phyloP scores from a whole-genome alignment of 2,888 invertebrate genomes.

The Notocelia uddmanniana region DNA sequence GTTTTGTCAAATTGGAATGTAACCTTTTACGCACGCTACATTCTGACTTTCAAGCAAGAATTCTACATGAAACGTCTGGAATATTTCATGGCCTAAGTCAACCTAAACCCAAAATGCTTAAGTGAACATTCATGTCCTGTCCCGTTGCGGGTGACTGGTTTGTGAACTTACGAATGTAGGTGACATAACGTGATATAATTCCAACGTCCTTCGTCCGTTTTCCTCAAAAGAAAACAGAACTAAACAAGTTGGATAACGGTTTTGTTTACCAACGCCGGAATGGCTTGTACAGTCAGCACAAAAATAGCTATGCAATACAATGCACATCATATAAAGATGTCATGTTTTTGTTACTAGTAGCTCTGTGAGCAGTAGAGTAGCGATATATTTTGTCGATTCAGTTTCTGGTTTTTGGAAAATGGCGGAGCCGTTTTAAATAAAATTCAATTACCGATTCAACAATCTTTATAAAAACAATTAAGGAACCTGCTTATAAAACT shows the following conservation, averaged over 20 bases:
- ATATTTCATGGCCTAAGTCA: slow-evolving; percentile 11
- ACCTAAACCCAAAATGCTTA: slow-evolving; percentile 20
- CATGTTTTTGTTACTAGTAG: too few relatives aligned
- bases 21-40: background rate
- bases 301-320: too few relatives aligned
- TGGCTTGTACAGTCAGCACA: too few relatives aligned
- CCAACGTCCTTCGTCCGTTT: background rate
- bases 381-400: too few relatives aligned
- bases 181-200: slow-evolving; percentile 18
- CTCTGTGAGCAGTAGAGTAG: too few relatives aligned
- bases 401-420: too few relatives aligned
- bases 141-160: slow-evolving; percentile 26
- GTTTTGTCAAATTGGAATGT: background rate
- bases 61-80: slow-evolving; percentile 1
- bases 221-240: background rate
- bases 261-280: slow-evolving; percentile 15
- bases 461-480: too few relatives aligned
- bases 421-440: too few relatives aligned
- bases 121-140: slow-evolving; percentile 31
- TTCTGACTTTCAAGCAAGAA: background rate
- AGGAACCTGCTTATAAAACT: too few relatives aligned
- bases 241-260: slow-evolving; percentile 4
- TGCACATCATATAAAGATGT: too few relatives aligned
- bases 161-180: slow-evolving; percentile 28
- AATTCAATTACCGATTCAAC: too few relatives aligned